Evolutionary conservation across 2,888 invertebrate species (phyloP).

Genomic region (Melanotus villosus): DNA sequence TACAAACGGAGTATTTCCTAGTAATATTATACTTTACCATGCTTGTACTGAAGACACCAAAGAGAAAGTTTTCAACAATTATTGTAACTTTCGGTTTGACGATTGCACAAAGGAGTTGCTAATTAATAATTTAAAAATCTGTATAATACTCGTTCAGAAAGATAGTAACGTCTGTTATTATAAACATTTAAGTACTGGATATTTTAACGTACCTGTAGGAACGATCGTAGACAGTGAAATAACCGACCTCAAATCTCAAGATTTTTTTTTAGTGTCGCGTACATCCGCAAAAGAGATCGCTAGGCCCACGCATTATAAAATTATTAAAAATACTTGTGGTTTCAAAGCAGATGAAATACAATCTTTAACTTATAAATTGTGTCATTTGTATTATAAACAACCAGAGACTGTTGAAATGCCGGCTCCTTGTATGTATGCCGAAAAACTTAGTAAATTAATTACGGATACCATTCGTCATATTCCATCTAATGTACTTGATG

Average conservation of each 20-base stretch:
- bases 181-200: background rate
- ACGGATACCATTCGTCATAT: background rate
- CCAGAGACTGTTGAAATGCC: background rate
- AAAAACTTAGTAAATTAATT: background rate
- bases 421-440: conserved; percentile 6
- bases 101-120: background rate
- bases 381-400: conserved; percentile 21
- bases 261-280: conserved; percentile 9
- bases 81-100: background rate
- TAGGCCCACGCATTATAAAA: background rate
- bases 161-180: background rate
- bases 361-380: conserved; percentile 10
- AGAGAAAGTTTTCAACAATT: background rate
- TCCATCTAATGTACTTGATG: conserved; percentile 3
- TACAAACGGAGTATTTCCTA: conserved; percentile 1
- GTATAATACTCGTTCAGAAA: background rate
- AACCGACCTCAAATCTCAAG: background rate
- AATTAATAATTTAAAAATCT: background rate
- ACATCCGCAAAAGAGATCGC: background rate
- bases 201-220: background rate
- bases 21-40: conserved; percentile 2
- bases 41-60: background rate
- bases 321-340: background rate
- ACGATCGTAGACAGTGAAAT: background rate
- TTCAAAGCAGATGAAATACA: background rate